A percentile compares a stretch with the other conserved stretches of the same genome.
phyloP scores from a whole-genome alignment of 2,797 vertebrate species.

The Ctenochaetus hawaiiensis region DNA sequence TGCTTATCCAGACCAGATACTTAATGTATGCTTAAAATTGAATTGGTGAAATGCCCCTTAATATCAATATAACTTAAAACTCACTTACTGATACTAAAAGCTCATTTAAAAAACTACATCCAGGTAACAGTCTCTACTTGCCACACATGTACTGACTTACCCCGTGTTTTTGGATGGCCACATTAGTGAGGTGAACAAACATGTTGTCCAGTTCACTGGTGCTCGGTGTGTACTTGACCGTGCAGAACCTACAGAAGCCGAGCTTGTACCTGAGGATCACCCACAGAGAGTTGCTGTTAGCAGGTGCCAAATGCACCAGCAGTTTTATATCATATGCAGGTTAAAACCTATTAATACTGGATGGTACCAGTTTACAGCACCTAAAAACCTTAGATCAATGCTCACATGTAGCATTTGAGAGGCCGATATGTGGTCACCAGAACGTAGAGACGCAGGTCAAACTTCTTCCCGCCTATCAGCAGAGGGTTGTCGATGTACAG shows the following conservation, averaged over 20 bases:
- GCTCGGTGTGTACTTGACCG: constrained; percentile 97
- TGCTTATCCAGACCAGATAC: too few species aligned
- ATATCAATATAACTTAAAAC: not conserved
- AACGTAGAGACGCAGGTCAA: constrained; percentile 96
- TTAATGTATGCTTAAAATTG: too few species aligned
- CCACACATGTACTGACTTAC: constrained; percentile 75
- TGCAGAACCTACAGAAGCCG: constrained; percentile 99
- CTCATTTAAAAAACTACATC: not conserved
- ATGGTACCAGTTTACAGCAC: too few species aligned
- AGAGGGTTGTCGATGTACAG: constrained; percentile 97
- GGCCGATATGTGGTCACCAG: constrained; percentile 96
- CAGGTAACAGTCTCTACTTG: not conserved
- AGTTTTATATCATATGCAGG: too few species aligned
- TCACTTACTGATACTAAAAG: not conserved
- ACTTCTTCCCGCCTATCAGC: constrained; percentile 97
- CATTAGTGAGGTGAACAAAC: constrained; percentile 99
- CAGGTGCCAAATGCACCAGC: too few species aligned
- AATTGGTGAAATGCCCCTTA: not conserved
- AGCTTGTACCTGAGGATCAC: constrained; percentile 91
- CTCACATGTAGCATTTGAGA: constrained; percentile 98
- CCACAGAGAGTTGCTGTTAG: not conserved
- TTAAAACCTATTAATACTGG: too few species aligned
- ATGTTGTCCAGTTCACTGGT: constrained; percentile 99
- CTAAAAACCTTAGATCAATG: not conserved
- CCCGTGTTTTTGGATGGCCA: constrained; percentile 98